Evolutionary conservation across 1,140 invertebrate species (phyloP).

Genomic region (Drosophila sp.): DNA sequence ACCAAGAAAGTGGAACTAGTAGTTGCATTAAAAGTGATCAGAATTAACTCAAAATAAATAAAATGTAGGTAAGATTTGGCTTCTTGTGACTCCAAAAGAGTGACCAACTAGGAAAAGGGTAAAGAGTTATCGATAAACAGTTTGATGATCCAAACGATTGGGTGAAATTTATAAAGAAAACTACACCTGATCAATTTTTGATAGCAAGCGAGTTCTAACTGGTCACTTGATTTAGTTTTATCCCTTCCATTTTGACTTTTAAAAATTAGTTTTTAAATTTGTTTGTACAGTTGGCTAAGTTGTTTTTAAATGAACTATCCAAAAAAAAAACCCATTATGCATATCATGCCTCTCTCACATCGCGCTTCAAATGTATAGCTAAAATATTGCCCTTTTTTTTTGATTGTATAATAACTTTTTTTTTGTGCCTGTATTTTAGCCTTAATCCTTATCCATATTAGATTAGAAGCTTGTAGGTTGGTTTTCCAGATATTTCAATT

Average conservation of each 20-base stretch:
- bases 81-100: too few species aligned
- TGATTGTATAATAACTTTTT: slow-evolving; percentile 32
- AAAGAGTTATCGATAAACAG: too few species aligned
- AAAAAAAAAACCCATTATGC: slow-evolving; percentile 31
- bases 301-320: slow-evolving; percentile 31
- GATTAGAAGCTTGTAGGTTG: background rate
- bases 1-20: too few species aligned
- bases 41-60: too few species aligned
- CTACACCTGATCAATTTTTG: too few species aligned
- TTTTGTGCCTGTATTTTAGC: background rate
- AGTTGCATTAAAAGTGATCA: too few species aligned
- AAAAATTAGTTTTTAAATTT: slow-evolving; percentile 46
- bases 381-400: slow-evolving; percentile 11
- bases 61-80: too few species aligned
- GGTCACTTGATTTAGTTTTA: background rate
- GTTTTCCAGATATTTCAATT: slow-evolving; percentile 32
- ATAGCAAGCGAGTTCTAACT: too few species aligned
- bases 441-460: background rate
- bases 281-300: slow-evolving; percentile 68
- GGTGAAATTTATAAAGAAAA: too few species aligned
- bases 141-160: too few species aligned
- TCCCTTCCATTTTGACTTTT: slow-evolving; percentile 3
- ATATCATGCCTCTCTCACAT: slow-evolving; percentile 46
- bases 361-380: slow-evolving; percentile 21
- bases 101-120: too few species aligned